These are phyloP conservation scores for Papilio xuthus DNA, from an alignment of 1,140 invertebrate genomes.

Conservation along the genomic window DNA sequence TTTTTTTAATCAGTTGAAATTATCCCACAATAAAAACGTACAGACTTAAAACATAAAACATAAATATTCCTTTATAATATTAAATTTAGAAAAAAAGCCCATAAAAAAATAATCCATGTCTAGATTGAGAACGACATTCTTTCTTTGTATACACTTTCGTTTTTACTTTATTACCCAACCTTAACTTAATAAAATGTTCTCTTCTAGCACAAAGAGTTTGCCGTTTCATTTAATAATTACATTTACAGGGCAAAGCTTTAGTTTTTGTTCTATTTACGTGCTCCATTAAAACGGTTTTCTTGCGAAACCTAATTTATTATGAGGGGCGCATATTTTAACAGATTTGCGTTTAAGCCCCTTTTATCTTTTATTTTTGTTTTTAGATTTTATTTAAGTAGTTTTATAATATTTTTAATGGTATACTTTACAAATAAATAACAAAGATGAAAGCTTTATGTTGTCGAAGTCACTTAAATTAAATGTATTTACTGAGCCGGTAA, in stretches of 20 bases:
- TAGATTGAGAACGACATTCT: background rate
- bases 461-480: too few species aligned
- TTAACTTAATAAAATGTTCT: constrained; percentile 32
- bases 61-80: background rate
- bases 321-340: constrained; percentile 26
- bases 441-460: too few species aligned
- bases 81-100: background rate
- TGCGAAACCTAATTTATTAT: constrained; percentile 35
- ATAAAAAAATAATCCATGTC: background rate
- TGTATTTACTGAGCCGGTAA: too few species aligned
- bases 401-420: too few species aligned
- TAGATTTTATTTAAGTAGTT: background rate
- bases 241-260: constrained; percentile 37
- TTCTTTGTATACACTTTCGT: constrained; percentile 21
- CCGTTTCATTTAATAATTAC: constrained; percentile 38
- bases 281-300: constrained; percentile 39
- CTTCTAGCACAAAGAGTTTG: constrained; percentile 32
- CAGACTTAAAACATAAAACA: background rate
- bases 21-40: too few species aligned
- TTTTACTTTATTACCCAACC: constrained; percentile 35
- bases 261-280: constrained; percentile 39
- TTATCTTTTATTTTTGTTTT: background rate
- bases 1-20: too few species aligned
- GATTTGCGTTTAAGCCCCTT: constrained; percentile 20
- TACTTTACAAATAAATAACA: too few species aligned